These are phyloP conservation scores for Drosophila subsilvestris DNA, from an alignment of 2,888 invertebrate species.

Conservation along the genomic window DNA sequence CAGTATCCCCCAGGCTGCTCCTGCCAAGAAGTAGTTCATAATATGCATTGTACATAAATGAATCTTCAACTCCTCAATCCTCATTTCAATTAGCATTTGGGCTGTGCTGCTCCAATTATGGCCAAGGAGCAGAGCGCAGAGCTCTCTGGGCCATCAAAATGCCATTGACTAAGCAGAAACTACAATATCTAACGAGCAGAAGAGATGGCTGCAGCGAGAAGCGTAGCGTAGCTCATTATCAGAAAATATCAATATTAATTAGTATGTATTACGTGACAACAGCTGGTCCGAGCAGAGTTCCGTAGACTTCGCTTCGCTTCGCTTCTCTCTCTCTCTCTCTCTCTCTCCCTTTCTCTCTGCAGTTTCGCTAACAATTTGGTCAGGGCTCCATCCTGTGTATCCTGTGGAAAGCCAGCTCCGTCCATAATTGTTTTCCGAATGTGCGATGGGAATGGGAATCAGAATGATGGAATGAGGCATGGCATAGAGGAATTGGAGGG, in stretches of 20 bases:
- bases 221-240: constrained; percentile 37
- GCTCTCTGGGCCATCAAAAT: constrained; percentile 64
- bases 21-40: background rate
- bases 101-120: constrained; percentile 12
- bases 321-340: background rate
- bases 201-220: background rate
- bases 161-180: constrained; percentile 73
- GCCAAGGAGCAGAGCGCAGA: constrained; percentile 2
- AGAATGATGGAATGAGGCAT: background rate
- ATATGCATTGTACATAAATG: constrained; percentile 12
- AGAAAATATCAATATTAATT: constrained; percentile 75
- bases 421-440: constrained; percentile 74
- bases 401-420: constrained; percentile 43
- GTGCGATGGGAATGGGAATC: constrained; percentile 11
- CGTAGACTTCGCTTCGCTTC: background rate
- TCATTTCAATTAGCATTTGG: constrained; percentile 28
- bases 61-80: constrained; percentile 24
- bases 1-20: background rate
- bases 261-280: constrained; percentile 79
- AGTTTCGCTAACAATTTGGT: constrained; percentile 53
- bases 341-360: background rate
- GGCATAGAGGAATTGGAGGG: constrained; percentile 2
- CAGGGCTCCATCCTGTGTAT: constrained; percentile 48
- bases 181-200: constrained; percentile 41
- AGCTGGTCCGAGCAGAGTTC: constrained; percentile 26